phyloP scores from a whole-genome alignment of 2,113 vertebrate species.

The Amblyornis subalaris region DNA sequence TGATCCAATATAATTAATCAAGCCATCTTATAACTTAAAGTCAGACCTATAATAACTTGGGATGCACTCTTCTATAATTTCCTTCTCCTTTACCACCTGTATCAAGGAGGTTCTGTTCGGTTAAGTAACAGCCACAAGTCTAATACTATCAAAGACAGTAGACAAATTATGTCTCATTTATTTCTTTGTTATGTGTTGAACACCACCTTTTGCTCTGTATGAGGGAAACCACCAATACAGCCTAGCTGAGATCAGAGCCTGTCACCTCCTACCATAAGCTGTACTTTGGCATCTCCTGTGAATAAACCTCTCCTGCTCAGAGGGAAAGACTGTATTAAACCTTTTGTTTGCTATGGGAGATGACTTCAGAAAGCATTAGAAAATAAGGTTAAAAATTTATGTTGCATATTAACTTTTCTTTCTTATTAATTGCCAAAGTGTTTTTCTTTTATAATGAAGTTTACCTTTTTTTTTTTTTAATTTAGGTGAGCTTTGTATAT shows the following conservation, averaged over 20 bases:
- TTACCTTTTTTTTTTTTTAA: not conserved
- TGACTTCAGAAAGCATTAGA: not conserved
- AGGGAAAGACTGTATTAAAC: not conserved
- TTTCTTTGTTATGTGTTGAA: not conserved
- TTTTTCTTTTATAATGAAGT: not conserved
- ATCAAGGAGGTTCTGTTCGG: not conserved
- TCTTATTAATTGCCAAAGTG: not conserved
- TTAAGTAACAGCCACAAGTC: not conserved
- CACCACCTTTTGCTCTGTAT: not conserved
- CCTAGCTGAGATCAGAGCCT: not conserved
- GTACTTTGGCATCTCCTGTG: no score
- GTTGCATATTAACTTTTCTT: not conserved
- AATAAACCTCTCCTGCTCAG: not conserved
- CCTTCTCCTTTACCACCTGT: not conserved
- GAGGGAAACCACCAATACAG: not conserved
- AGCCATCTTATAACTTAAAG: not conserved
- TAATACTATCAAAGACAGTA: not conserved
- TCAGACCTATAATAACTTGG: not conserved
- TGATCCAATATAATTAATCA: not conserved
- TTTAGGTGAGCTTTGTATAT: not conserved
- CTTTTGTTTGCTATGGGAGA: not conserved
- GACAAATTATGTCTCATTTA: not conserved
- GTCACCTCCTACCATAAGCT: not conserved
- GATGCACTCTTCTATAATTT: not conserved
- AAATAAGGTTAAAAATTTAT: not conserved